phyloP scores from a whole-genome alignment of 1,140 invertebrate genomes.

The Acromyrmex echinatior region DNA sequence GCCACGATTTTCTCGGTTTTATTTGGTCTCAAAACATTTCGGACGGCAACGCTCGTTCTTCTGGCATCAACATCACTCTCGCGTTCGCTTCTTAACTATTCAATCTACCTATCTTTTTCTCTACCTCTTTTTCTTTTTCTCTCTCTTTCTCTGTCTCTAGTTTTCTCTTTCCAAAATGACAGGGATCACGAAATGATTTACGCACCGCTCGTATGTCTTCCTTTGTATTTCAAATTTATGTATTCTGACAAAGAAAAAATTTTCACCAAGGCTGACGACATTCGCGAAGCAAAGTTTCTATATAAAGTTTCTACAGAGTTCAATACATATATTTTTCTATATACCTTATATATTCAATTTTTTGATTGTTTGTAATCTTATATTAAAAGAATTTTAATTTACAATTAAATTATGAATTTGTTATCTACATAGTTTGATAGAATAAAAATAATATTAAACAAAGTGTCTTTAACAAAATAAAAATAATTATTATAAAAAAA shows the following conservation, averaged over 20 bases:
- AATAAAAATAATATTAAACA: background rate
- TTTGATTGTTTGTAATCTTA: background rate
- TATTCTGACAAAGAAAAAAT: constrained; percentile 54
- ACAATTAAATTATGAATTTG: background rate
- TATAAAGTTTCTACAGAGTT: constrained; percentile 7
- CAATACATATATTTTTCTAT: constrained; percentile 19
- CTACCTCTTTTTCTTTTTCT: background rate
- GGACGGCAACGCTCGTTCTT: constrained; percentile 24
- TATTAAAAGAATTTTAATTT: background rate
- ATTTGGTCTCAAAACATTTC: constrained; percentile 73
- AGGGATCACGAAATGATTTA: constrained; percentile 66
- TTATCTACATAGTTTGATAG: background rate
- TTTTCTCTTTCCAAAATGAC: constrained; percentile 35
- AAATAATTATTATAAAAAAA: background rate
- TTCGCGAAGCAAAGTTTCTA: constrained; percentile 23
- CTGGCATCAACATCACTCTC: constrained; percentile 60
- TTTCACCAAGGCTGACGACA: constrained; percentile 1
- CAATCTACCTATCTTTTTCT: background rate
- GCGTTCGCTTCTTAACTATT: constrained; percentile 12
- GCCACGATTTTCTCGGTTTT: constrained; percentile 65
- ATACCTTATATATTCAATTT: constrained; percentile 2
- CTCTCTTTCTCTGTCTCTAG: background rate
- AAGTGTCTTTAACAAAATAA: background rate
- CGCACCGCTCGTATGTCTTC: constrained; percentile 60
- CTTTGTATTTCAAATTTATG: constrained; percentile 72